phyloP scores from a whole-genome alignment of 35 echinoderm and acorn worm species.

The Amphiura filiformis region DNA sequence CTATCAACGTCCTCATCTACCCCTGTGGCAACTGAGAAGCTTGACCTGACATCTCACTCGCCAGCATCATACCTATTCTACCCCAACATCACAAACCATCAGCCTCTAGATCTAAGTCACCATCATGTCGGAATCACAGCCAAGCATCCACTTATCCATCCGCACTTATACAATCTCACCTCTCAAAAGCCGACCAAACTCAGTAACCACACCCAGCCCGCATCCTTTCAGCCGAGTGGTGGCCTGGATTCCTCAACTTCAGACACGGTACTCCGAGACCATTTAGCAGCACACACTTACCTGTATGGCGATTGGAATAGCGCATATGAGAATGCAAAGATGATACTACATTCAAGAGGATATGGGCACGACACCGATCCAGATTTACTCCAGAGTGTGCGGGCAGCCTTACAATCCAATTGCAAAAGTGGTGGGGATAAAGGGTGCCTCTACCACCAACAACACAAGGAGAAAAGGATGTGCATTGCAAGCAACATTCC shows the following conservation, averaged over 20 bases:
- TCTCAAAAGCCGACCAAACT: constrained; percentile 77
- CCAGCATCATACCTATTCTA: constrained; percentile 88
- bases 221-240: constrained; percentile 56
- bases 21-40: constrained; percentile 31
- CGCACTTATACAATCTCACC: constrained; percentile 91
- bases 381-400: constrained; percentile 82
- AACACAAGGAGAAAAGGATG: constrained; percentile 27
- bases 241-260: neutral
- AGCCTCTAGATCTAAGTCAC: constrained; percentile 90
- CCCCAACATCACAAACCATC: constrained; percentile 85
- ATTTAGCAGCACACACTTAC: neutral
- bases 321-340: constrained; percentile 90
- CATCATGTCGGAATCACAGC: constrained; percentile 88
- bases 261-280: constrained; percentile 48
- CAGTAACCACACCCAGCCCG: constrained; percentile 44
- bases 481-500: constrained; percentile 34
- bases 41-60: constrained; percentile 27
- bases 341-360: constrained; percentile 52
- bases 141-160: constrained; percentile 95
- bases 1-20: constrained; percentile 35
- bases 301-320: constrained; percentile 66
- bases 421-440: constrained; percentile 46
- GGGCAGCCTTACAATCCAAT: constrained; percentile 82
- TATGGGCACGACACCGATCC: constrained; percentile 67
- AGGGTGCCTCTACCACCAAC: constrained; percentile 10